Percentiles rank a stretch among this genome's conserved stretches.
Conservation (phyloP, 2,113 vertebrate species). For the Cercocebus atys region DNA sequence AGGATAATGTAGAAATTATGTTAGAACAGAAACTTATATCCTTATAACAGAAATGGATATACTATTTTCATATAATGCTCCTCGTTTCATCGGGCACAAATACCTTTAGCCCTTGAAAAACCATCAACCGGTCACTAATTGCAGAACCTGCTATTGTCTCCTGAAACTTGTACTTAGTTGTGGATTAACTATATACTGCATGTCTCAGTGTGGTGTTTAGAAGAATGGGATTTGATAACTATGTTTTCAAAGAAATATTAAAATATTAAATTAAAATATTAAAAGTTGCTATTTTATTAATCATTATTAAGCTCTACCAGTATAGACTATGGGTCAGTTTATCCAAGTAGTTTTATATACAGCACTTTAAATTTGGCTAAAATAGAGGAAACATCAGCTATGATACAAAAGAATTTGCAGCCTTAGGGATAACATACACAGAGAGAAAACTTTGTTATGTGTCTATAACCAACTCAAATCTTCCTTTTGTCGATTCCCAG, state of each 20-base stretch:
- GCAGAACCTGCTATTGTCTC: not conserved
- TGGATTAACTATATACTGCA: not conserved
- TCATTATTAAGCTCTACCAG: not conserved
- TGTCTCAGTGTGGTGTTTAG: not conserved
- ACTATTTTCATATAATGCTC: not conserved
- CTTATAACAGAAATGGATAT: not conserved
- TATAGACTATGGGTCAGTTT: not conserved
- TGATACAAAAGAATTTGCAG: slow-evolving; percentile 36
- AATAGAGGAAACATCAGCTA: not conserved
- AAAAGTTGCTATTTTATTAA: not conserved
- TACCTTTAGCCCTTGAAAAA: not conserved
- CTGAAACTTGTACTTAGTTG: not conserved
- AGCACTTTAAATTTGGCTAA: slow-evolving; percentile 24
- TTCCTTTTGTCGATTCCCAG: not conserved
- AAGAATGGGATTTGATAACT: not conserved
- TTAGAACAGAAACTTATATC: not conserved
- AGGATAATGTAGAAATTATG: not conserved
- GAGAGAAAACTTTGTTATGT: not conserved
- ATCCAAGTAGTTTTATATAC: slow-evolving; percentile 5
- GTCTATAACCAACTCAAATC: not conserved
- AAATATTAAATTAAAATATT: too few relatives aligned
- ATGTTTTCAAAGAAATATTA: not conserved
- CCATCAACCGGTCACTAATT: not conserved
- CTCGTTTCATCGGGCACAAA: not conserved
- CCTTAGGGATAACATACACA: not conserved